These are phyloP conservation scores for Accipiter cooperii DNA, from an alignment of 2,113 vertebrate genomes.

Conservation along the genomic window DNA sequence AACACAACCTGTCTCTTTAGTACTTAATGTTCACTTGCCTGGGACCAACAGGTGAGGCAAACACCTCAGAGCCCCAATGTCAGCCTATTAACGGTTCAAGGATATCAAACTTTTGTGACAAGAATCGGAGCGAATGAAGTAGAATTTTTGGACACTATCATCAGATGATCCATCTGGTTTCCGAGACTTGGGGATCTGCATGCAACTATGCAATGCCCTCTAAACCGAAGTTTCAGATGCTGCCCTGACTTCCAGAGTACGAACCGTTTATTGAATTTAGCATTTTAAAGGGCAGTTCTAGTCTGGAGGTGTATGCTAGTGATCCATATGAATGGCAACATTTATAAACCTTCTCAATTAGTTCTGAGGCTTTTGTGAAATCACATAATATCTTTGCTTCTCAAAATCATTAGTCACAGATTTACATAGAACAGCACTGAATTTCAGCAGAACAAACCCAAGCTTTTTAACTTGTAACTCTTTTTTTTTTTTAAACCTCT, in stretches of 20 bases:
- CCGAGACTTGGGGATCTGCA: neutral
- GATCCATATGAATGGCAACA: neutral
- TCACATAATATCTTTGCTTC: neutral
- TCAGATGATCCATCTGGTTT: neutral
- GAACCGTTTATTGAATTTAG: neutral
- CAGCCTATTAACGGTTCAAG: rapidly evolving
- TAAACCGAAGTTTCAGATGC: neutral
- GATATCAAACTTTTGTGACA: neutral
- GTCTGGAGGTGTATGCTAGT: neutral
- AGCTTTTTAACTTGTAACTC: neutral
- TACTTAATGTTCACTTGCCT: neutral
- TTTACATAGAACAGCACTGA: neutral
- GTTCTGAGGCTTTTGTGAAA: neutral
- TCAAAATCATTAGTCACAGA: neutral
- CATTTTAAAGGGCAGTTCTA: neutral
- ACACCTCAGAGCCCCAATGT: neutral
- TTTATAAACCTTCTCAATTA: neutral
- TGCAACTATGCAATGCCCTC: neutral
- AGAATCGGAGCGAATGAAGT: rapidly evolving
- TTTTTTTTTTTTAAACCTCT: neutral
- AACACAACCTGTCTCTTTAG: neutral
- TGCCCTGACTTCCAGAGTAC: neutral
- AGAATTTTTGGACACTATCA: neutral
- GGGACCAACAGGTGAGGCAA: neutral
- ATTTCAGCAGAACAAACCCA: neutral